Evolutionary conservation across 2,113 vertebrate genomes (phyloP).

Genomic region (Grammomys surdaster): DNA sequence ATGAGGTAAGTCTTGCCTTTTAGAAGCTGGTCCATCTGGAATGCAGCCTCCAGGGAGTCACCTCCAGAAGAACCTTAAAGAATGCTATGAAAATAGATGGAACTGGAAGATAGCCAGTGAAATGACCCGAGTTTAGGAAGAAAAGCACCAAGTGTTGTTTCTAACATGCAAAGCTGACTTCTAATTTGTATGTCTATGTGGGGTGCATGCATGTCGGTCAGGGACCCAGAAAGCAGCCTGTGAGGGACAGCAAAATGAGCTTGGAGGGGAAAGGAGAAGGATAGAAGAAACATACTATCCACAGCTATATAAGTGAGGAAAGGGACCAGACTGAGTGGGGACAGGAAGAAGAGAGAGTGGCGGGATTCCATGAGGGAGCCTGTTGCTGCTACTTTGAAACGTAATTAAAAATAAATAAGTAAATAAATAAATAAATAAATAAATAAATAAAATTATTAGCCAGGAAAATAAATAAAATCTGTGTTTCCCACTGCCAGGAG

Average conservation of each 20-base stretch:
- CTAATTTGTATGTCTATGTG: background rate
- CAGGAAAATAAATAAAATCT: background rate
- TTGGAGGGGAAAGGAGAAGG: background rate
- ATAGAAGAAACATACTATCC: background rate
- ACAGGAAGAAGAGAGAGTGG: too few species aligned
- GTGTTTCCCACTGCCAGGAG: accelerated
- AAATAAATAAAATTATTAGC: background rate
- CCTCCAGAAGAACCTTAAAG: accelerated
- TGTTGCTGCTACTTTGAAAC: background rate
- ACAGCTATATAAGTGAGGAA: background rate
- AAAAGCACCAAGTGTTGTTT: too few species aligned
- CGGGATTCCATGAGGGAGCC: background rate
- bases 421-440: background rate
- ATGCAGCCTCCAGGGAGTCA: too few species aligned
- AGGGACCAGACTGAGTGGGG: background rate
- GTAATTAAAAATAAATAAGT: background rate
- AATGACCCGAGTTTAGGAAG: background rate
- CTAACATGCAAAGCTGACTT: background rate
- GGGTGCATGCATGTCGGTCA: background rate
- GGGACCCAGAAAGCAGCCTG: background rate
- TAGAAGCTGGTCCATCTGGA: accelerated
- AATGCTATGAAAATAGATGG: background rate
- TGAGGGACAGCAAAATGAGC: background rate
- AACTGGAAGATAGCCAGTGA: background rate
- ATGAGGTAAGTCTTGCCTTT: accelerated